phyloP scores from a whole-genome alignment of 2,797 vertebrate species.

The Propithecus deckenii region DNA sequence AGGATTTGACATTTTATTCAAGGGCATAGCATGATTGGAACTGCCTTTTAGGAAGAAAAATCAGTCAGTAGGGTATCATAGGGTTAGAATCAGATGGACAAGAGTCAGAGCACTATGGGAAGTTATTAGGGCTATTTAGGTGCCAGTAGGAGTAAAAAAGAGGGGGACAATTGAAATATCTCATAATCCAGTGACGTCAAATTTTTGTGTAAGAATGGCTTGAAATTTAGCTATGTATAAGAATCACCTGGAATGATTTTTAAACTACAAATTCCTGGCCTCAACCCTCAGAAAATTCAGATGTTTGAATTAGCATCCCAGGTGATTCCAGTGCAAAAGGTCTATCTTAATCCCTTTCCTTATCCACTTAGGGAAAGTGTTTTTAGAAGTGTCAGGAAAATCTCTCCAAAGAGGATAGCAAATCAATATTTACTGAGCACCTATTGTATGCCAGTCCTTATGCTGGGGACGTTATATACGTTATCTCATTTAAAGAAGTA shows the following conservation, averaged over 20 bases:
- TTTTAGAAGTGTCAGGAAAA: not conserved
- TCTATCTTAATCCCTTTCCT: not conserved
- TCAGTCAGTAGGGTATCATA: not conserved
- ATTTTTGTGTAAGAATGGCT: not conserved
- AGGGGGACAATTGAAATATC: not conserved
- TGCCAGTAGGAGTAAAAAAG: not conserved
- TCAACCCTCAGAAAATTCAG: not conserved
- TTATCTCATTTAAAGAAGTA: not conserved
- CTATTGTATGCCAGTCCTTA: not conserved
- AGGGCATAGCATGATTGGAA: not conserved
- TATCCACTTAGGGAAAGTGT: not conserved
- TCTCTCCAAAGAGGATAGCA: not conserved
- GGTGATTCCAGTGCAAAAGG: not conserved
- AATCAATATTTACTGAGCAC: not conserved
- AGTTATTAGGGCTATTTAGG: not conserved
- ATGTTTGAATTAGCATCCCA: not conserved
- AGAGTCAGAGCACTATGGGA: not conserved
- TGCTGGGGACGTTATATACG: not conserved
- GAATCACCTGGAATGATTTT: not conserved
- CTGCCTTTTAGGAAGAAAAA: not conserved
- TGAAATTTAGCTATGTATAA: not conserved
- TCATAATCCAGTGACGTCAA: not conserved
- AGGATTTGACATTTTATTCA: not conserved
- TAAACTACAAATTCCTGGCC: not conserved
- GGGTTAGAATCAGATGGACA: not conserved